These are phyloP conservation scores for Paelopatides confundens DNA, from an alignment of 53 echinoderm and acorn worm genomes.

Conservation along the genomic window DNA sequence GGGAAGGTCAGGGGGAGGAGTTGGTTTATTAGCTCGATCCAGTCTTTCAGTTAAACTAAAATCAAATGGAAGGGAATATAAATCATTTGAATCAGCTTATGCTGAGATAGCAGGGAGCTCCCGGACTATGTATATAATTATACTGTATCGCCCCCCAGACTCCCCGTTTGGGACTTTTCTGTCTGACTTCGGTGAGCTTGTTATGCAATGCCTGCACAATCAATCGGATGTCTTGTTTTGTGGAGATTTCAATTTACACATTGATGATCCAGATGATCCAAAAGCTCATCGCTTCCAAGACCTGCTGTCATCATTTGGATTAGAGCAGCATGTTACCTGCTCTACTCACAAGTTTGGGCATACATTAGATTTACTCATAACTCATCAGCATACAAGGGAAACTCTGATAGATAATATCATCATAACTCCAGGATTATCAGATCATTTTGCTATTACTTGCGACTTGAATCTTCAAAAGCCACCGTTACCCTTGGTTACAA, in stretches of 20 bases:
- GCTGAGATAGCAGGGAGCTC: background rate
- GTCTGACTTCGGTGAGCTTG: background rate
- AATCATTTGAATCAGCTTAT: background rate
- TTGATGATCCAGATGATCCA: no score
- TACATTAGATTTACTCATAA: no score
- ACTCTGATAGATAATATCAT: no score
- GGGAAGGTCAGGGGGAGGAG: no score
- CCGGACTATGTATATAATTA: background rate
- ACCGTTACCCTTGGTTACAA: background rate
- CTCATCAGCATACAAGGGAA: no score
- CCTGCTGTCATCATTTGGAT: no score
- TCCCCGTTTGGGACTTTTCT: background rate
- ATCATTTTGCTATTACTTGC: conserved; percentile 5
- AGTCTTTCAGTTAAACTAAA: background rate
- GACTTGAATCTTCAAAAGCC: background rate
- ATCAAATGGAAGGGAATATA: background rate
- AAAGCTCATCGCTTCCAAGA: no score
- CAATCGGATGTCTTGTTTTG: no score
- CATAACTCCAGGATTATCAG: conserved; percentile 16
- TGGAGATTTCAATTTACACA: background rate
- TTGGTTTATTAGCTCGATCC: background rate
- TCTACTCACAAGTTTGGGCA: no score
- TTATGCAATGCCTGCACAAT: background rate
- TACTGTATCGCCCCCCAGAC: background rate
- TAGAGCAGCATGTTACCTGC: no score